Percentiles rank a stretch among this genome's conserved stretches.
phyloP scores from a whole-genome alignment of 2,113 vertebrate species.

The Stegostoma tigrinum region DNA sequence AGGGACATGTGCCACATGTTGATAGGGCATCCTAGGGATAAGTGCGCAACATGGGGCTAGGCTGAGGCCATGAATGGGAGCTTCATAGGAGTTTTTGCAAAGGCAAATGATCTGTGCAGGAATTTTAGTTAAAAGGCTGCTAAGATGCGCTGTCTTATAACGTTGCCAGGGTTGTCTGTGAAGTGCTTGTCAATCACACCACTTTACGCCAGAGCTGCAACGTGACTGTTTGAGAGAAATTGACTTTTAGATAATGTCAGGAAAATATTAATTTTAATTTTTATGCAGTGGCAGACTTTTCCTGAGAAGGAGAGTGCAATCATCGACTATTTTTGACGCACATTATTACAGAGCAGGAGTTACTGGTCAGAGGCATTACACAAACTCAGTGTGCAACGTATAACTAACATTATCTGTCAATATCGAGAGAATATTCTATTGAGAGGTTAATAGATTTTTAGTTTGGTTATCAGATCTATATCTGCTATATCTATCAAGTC shows the following conservation, averaged over 20 bases:
- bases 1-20: slow-evolving; percentile 95
- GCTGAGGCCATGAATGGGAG: slow-evolving; percentile 58
- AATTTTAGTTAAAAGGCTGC: slow-evolving; percentile 68
- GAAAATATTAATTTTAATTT: slow-evolving; percentile 37
- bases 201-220: slow-evolving; percentile 27
- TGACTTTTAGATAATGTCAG: slow-evolving; percentile 33
- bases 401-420: not conserved
- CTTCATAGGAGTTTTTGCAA: slow-evolving; percentile 69
- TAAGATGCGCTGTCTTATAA: slow-evolving; percentile 53
- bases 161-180: slow-evolving; percentile 55
- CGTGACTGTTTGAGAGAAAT: slow-evolving; percentile 22
- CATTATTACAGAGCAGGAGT: slow-evolving; percentile 17
- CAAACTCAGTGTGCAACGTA: not conserved
- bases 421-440: not conserved
- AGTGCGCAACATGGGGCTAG: slow-evolving; percentile 62
- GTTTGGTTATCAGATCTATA: not conserved
- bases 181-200: slow-evolving; percentile 53
- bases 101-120: slow-evolving; percentile 75
- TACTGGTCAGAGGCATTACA: slow-evolving; percentile 33
- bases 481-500: not conserved
- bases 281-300: slow-evolving; percentile 35
- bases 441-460: not conserved
- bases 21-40: slow-evolving; percentile 66
- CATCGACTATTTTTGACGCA: not conserved
- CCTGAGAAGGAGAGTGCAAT: slow-evolving; percentile 3